Percentiles rank a stretch among this genome's conserved stretches.
phyloP scores from a whole-genome alignment of 2,113 vertebrate species.

The Myotis brandtii region DNA sequence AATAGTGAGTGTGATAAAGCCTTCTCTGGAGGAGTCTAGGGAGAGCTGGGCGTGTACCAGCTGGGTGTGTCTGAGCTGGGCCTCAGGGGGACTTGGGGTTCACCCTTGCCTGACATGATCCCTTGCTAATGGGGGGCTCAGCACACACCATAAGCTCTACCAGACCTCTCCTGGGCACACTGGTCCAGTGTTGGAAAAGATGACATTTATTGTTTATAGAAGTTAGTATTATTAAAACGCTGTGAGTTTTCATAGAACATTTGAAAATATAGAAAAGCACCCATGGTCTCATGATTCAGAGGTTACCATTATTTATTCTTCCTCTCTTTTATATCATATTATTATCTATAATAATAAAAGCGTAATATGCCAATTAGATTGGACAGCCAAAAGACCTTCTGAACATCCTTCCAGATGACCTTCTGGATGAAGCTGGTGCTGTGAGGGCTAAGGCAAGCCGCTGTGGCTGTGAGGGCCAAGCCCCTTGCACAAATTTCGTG shows the following conservation, averaged over 20 bases:
- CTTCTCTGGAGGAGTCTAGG: not conserved
- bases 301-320: not conserved
- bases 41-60: not conserved
- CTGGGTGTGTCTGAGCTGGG: not conserved
- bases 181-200: not conserved
- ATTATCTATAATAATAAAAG: not conserved
- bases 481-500: too few relatives aligned
- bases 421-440: too few relatives aligned
- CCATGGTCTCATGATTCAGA: not conserved
- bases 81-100: not conserved
- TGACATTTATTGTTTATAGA: not conserved
- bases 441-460: too few relatives aligned
- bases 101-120: not conserved
- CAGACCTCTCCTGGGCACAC: not conserved
- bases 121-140: not conserved
- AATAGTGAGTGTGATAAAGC: rapidly evolving
- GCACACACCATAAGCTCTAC: not conserved
- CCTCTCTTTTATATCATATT: not conserved
- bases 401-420: too few relatives aligned
- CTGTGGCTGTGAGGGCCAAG: too few relatives aligned
- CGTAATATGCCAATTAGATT: too few relatives aligned
- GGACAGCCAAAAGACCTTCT: too few relatives aligned
- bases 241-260: not conserved
- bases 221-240: not conserved
- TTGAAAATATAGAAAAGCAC: not conserved